Evolutionary conservation across 53 echinoderm and acorn worm species (phyloP), one percentile per base, ranked within the genome.

Genomic region (Zoroaster sp.): DNA sequence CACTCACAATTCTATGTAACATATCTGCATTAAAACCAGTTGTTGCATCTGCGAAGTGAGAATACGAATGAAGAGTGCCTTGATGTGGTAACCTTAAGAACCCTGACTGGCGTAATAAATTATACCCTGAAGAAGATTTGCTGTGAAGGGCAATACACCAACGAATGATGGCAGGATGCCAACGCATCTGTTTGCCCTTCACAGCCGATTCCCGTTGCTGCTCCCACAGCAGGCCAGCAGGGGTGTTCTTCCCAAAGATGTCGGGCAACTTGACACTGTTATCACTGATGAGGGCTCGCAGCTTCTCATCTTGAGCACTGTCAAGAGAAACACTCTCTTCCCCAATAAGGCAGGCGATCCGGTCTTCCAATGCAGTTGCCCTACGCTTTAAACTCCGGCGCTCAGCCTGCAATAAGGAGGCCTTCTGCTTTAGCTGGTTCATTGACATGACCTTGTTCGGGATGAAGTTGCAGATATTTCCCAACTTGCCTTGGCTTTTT

Each of bases 1-100:
- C 89, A 6, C 40, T 21, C 2, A 38, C 18, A 13, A 89, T 68
- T 18, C 78, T 28, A 11, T 89, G 30, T 15, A 89, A 36, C 21
- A 89, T 67, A 10, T 77, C 78, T 11, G 46, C 17, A 14, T 66
- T 78, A 35, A 75, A 67, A 3, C 89, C 89, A 11, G 25, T 18
- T 43, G 41, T 5, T 17, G 78, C 32, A 21, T 37, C 69, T 21
- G 89, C 46, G 18, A 89, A 89, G 10, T 78, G 78, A 20, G 42
- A 33, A 34, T 89, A 89, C 4, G 66, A 25, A 3, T 75, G 14
- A 4, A 88, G 76, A 37, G 88, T 88, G 5, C 47, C 4, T 37
- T 74, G 51, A 75, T 76, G 66, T n/a, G 20, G 89, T 69, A 18
- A 77, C 44, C n/a, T 68, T 77, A 9, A 78, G 47, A 75, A 75